phyloP scores from a whole-genome alignment of 2,888 invertebrate genomes.

The Lasioglossum malachurum region DNA sequence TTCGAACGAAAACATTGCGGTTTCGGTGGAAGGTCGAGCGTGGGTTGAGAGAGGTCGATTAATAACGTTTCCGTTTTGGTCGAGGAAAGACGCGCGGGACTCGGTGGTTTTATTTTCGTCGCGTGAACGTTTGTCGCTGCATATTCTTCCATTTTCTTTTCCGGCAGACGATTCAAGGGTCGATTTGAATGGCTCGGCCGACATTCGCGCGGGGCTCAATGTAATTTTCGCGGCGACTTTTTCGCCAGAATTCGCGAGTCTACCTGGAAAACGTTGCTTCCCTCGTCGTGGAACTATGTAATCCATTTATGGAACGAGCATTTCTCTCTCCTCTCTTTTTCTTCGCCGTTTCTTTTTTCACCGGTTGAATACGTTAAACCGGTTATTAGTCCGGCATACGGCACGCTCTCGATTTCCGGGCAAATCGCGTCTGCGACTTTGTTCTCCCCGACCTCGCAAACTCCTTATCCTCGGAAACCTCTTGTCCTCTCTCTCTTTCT shows the following conservation, averaged over 20 bases:
- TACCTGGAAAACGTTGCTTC: slow-evolving; percentile 24
- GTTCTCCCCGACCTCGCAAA: background rate
- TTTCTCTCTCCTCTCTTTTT: background rate
- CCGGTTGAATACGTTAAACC: slow-evolving; percentile 39
- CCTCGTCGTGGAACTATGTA: slow-evolving; percentile 14
- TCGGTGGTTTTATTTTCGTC: slow-evolving; percentile 30
- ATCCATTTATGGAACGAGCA: slow-evolving; percentile 25
- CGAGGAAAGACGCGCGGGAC: background rate
- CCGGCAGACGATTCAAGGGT: background rate
- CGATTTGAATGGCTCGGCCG: slow-evolving; percentile 28
- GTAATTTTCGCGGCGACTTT: slow-evolving; percentile 44
- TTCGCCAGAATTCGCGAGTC: slow-evolving; percentile 25
- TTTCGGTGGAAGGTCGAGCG: slow-evolving; percentile 30
- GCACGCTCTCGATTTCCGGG: slow-evolving; percentile 3
- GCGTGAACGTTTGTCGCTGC: background rate
- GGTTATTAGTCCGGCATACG: slow-evolving; percentile 34
- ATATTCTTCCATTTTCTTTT: background rate
- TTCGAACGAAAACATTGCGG: background rate
- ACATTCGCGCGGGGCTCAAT: slow-evolving; percentile 34
- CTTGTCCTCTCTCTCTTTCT: background rate
- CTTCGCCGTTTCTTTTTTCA: background rate
- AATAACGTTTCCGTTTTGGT: background rate
- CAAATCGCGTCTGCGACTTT: slow-evolving; percentile 2
- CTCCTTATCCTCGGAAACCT: background rate
- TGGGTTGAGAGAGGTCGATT: background rate